Evolutionary conservation across 2,888 invertebrate species (phyloP), one percentile per base, ranked within the genome.

Genomic region (Poecilobothrus nobilitatus): DNA sequence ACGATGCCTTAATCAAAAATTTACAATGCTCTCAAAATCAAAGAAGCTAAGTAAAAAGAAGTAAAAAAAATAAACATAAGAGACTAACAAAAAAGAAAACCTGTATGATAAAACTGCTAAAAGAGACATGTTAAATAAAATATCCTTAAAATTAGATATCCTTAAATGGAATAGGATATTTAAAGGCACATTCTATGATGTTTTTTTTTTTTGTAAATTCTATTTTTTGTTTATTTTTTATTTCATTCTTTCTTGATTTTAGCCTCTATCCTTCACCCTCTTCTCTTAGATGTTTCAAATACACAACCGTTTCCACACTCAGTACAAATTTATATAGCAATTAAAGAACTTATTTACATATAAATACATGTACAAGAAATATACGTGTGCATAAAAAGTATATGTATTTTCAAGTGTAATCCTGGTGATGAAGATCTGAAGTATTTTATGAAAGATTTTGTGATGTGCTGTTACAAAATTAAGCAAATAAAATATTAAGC

Each of bases 71-170:
- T 8, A 7, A 12, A 37, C 2, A 37, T 7, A 37, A 37, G 27
- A 27, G 5, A 27, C 2, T 27, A 4, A 27, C 27, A 4, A 27
- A 27, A 27, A 5, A 37, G 18, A 53, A 53, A 53, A 53, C n/a
- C 53, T 53, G 15, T 27, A 27, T 27, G 27, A 27, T 27, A 27
- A 27, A 27, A 27, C 27, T 27, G 27, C 18, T 53, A 53, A 53
- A 53, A 53, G 53, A 53, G n/a, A 53, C 53, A 53, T 53, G 15
- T 53, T n/a, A 53, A 53, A 53, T 53, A 53, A 53, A 53, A 53
- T 53, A 53, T 53, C 53, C n/a, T 53, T 15, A 53, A 53, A 53
- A 9, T 12, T 53, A 53, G 53, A 53, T 53, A 53, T 18, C 53
- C 18, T 53, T 53, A 53, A 53, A 53, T 53, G 53, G 53, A 53